A percentile compares a stretch with the other conserved stretches of the same genome.
These are phyloP conservation scores for Parazoanthus swiftii DNA, from an alignment of 92 coral and sea anemone species.

Conservation along the genomic window DNA sequence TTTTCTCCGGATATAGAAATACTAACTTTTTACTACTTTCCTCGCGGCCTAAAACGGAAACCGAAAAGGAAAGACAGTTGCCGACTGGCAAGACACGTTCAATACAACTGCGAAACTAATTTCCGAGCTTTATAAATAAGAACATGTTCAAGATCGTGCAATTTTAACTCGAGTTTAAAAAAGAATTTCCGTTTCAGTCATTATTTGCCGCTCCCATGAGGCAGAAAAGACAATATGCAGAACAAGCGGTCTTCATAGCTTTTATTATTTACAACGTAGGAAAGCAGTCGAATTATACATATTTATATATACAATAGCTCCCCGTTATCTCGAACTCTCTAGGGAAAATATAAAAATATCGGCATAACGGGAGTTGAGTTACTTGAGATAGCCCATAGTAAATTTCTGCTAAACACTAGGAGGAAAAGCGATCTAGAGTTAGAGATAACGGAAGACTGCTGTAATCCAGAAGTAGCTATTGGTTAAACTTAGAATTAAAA, in stretches of 20 bases:
- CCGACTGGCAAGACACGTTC: background rate
- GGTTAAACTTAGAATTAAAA: background rate
- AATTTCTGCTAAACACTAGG: too few species aligned
- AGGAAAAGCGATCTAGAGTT: too few species aligned
- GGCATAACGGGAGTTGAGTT: too few species aligned
- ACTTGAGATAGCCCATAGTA: too few species aligned
- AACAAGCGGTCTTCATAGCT: background rate
- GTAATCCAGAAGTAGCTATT: background rate
- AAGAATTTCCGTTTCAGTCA: background rate
- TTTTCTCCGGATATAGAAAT: background rate
- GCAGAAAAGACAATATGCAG: background rate
- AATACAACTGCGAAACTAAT: background rate
- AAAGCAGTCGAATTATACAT: background rate
- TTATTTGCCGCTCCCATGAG: background rate
- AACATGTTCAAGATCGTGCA: background rate
- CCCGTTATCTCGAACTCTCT: too few species aligned
- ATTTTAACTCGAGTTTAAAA: background rate
- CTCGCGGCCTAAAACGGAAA: background rate
- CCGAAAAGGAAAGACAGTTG: background rate
- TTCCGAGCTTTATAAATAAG: background rate
- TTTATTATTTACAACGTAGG: constrained; percentile 29
- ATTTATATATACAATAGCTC: too few species aligned
- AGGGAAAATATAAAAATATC: too few species aligned
- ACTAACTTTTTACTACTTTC: background rate
- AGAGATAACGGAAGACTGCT: too few species aligned